Percentiles rank a stretch among this genome's conserved stretches.
Conservation (phyloP, 1,140 invertebrate genomes). For the Leptopilina clavipes region DNA sequence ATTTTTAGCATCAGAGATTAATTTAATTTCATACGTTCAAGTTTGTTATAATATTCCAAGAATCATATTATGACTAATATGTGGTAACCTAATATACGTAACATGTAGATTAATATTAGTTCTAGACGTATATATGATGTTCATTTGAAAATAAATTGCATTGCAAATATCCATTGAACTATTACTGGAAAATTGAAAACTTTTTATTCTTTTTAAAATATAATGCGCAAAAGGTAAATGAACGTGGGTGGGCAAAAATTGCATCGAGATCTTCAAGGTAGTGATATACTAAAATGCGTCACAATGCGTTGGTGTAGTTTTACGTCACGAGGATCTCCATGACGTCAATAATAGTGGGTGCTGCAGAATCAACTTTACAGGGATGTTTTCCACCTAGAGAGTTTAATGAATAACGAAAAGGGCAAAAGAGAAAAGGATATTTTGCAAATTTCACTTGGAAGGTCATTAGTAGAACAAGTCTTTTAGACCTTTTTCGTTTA, state of each 20-base stretch:
- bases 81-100: too few species aligned
- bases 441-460: background rate
- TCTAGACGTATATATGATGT: too few species aligned
- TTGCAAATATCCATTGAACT: too few species aligned
- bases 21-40: too few species aligned
- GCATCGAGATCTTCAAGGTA: background rate
- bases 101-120: too few species aligned
- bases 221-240: background rate
- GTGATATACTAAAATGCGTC: slow-evolving; percentile 4
- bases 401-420: slow-evolving; percentile 4
- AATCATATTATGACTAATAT: too few species aligned
- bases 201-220: background rate
- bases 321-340: slow-evolving; percentile 51
- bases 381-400: slow-evolving; percentile 20
- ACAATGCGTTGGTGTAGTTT: slow-evolving; percentile 19
- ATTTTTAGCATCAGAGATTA: too few species aligned
- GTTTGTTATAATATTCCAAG: too few species aligned
- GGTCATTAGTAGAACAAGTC: too few species aligned
- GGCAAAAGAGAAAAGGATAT: background rate
- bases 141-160: too few species aligned
- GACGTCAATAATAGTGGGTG: slow-evolving; percentile 53
- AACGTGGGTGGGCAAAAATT: slow-evolving; percentile 12
- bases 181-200: too few species aligned
- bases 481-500: too few species aligned
- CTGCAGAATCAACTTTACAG: slow-evolving; percentile 54